Conservation (phyloP, 2,888 invertebrate species). For the Cantharis nigra region DNA sequence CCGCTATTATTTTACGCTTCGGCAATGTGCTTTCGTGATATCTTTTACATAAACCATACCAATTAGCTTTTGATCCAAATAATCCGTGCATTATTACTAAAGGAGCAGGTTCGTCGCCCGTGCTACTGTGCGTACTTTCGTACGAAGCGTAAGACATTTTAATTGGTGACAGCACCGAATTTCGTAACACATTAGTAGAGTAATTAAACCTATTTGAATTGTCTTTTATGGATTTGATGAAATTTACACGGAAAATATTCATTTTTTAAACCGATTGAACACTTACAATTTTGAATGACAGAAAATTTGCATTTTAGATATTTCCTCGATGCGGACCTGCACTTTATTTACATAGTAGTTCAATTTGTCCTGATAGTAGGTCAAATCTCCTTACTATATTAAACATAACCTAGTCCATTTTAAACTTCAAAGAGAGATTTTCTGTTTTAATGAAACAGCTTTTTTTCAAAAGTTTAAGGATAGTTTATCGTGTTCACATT, state of each 20-base stretch:
- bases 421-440: not conserved
- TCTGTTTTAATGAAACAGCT: not conserved
- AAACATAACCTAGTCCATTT: not conserved
- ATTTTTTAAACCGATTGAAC: not conserved
- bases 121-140: conserved; percentile 55
- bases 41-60: conserved; percentile 78
- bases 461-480: not conserved
- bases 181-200: not conserved
- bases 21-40: conserved; percentile 66
- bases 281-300: not conserved
- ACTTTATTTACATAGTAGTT: not conserved
- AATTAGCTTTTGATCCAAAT: conserved; percentile 85
- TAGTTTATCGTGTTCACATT: not conserved
- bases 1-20: conserved; percentile 73
- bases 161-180: conserved; percentile 53
- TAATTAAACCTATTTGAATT: not conserved
- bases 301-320: not conserved
- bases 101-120: conserved; percentile 57
- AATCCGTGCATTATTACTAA: conserved; percentile 86
- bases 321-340: no score
- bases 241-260: not conserved
- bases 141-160: conserved; percentile 71
- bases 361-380: not conserved
- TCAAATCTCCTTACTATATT: not conserved
- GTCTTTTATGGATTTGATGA: not conserved